Conservation (phyloP, 2,113 vertebrate genomes). For the Limnothrissa miodon region DNA sequence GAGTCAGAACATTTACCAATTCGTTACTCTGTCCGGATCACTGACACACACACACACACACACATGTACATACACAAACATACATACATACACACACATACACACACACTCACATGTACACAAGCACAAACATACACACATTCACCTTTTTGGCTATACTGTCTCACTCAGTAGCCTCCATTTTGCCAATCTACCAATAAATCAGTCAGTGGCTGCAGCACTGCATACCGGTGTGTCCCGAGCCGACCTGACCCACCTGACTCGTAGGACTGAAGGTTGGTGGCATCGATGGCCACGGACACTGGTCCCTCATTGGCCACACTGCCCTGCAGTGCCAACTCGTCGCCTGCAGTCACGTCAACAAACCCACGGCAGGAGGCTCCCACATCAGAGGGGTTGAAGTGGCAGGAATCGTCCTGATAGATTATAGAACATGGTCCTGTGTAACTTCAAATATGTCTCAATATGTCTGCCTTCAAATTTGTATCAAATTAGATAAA, state of each 20-base stretch:
- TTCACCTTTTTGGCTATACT: background rate
- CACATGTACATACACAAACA: background rate
- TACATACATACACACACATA: background rate
- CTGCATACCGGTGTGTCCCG: background rate
- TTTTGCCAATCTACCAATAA: background rate
- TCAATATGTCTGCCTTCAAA: too few species aligned
- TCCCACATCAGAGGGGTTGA: background rate
- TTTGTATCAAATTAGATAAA: too few species aligned
- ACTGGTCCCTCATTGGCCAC: constrained; percentile 70
- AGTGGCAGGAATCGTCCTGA: background rate
- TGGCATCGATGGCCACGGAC: constrained; percentile 64
- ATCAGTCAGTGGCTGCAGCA: background rate
- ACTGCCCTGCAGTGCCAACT: constrained; percentile 60
- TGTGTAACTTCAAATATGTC: too few species aligned
- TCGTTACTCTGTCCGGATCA: background rate
- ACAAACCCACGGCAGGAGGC: constrained; percentile 58
- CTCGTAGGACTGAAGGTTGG: constrained; percentile 63
- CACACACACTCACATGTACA: background rate
- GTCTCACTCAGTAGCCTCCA: background rate
- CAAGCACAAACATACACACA: background rate
- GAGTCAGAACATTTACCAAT: background rate
- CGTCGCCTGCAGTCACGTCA: constrained; percentile 54
- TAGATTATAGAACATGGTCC: background rate
- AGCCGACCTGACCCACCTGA: constrained; percentile 60
- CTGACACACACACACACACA: background rate